Evolutionary conservation across 1,140 invertebrate genomes (phyloP).

Genomic region (Heliconius hermathena): DNA sequence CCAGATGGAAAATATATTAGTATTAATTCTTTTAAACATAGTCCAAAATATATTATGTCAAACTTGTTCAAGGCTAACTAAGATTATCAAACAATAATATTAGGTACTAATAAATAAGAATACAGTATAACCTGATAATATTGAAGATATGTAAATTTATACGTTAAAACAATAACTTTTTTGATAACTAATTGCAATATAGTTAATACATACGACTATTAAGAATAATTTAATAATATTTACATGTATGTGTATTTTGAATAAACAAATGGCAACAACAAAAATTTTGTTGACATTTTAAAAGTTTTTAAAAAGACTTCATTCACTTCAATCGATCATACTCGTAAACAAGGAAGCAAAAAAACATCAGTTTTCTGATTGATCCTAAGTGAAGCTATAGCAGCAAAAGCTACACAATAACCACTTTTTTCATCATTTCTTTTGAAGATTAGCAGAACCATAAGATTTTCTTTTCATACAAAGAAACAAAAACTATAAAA

Average conservation of each 20-base stretch:
- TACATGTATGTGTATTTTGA: not conserved
- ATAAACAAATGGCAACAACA: not conserved
- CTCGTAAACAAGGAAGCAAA: not conserved
- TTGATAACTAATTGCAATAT: no score
- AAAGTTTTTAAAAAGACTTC: not conserved
- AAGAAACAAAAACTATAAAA: slow-evolving; percentile 15
- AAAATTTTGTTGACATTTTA: not conserved
- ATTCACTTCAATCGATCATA: not conserved
- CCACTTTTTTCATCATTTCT: not conserved
- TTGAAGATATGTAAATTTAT: no score
- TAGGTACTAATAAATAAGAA: no score
- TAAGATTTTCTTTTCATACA: not conserved
- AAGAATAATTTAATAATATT: not conserved
- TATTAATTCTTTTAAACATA: no score
- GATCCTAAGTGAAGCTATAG: not conserved
- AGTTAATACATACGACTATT: no score
- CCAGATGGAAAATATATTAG: no score
- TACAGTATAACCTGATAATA: no score
- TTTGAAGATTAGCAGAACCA: not conserved
- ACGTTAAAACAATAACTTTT: no score
- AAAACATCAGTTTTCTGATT: not conserved
- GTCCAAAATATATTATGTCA: no score
- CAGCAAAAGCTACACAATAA: not conserved
- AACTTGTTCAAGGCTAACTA: no score
- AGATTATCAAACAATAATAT: no score